Conservation (phyloP, 2,113 vertebrate genomes). For the Brevimyrus niger region DNA sequence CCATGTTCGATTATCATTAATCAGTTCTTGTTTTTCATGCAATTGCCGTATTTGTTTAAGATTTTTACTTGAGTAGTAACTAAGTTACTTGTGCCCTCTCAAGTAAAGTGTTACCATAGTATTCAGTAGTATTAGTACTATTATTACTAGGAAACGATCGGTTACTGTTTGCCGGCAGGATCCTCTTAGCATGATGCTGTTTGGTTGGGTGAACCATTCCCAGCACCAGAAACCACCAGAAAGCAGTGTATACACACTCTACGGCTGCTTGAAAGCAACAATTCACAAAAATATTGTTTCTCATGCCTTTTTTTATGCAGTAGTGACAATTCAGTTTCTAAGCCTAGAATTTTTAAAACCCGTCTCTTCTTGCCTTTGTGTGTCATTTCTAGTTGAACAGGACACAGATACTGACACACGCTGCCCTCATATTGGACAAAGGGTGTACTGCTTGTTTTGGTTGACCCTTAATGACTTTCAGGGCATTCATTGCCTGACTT, state of each 20-base stretch:
- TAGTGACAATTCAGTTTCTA: background rate
- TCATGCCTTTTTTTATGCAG: background rate
- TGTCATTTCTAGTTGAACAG: background rate
- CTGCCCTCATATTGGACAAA: background rate
- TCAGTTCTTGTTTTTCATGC: background rate
- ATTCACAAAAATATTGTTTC: background rate
- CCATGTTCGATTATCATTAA: background rate
- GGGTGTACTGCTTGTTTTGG: background rate
- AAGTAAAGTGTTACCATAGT: background rate
- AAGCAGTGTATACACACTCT: background rate
- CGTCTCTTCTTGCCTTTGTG: background rate
- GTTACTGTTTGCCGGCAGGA: background rate
- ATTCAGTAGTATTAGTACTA: background rate
- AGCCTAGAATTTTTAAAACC: background rate
- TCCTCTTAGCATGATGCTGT: background rate
- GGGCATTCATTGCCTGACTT: background rate
- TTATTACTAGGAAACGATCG: background rate
- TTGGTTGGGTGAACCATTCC: background rate
- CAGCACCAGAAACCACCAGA: background rate
- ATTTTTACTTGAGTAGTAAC: background rate
- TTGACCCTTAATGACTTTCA: background rate
- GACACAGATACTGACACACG: background rate
- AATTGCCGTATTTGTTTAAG: background rate
- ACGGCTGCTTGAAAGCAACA: background rate
- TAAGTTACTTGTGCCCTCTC: background rate